These are phyloP conservation scores for Ahaetulla prasina DNA, from an alignment of 2,113 vertebrate genomes.

Conservation along the genomic window DNA sequence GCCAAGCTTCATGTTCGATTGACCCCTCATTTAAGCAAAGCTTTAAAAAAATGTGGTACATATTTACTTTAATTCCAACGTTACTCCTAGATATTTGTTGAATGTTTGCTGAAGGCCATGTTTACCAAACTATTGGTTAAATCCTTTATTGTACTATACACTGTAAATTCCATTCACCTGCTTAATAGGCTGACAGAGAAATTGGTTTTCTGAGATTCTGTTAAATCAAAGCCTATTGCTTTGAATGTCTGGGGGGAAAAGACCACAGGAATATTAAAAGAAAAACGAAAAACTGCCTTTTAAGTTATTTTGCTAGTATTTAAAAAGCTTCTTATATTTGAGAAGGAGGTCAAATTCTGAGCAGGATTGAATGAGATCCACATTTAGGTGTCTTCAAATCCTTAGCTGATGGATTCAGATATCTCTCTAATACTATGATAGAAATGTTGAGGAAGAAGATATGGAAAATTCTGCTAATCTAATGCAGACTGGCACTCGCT, in stretches of 20 bases:
- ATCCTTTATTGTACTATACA: background rate
- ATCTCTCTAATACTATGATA: background rate
- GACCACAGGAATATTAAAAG: background rate
- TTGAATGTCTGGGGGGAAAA: background rate
- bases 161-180: background rate
- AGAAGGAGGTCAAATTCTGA: background rate
- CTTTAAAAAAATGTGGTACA: background rate
- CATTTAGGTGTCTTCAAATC: background rate
- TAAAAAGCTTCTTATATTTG: background rate
- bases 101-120: background rate
- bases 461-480: background rate
- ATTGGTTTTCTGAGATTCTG: background rate
- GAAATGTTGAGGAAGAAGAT: background rate
- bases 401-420: background rate
- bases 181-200: background rate
- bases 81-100: background rate
- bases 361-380: background rate
- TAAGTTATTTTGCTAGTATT: background rate
- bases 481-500: background rate
- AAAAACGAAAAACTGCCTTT: background rate
- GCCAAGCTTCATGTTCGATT: background rate
- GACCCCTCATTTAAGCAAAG: background rate
- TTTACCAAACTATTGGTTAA: background rate
- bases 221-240: background rate
- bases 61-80: background rate